A percentile compares a stretch with the other conserved stretches of the same genome.
phyloP scores from a whole-genome alignment of 2,113 vertebrate genomes.

The Cyphomyrus plagiostoma region DNA sequence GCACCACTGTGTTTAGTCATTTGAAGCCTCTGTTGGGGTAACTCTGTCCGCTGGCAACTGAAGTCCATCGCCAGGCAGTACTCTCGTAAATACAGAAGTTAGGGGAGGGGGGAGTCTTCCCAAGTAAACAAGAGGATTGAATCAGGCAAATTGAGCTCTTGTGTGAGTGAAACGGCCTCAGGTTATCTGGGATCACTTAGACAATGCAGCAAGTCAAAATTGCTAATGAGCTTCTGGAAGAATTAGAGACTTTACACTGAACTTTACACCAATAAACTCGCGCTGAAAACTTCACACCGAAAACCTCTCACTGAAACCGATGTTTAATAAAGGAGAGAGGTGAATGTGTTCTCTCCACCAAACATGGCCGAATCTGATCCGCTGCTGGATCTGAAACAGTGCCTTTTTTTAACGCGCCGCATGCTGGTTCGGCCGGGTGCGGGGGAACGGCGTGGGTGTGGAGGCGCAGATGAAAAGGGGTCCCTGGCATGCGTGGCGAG shows the following conservation, averaged over 20 bases:
- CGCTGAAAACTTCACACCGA: background rate
- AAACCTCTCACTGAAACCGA: background rate
- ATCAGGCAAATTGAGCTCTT: background rate
- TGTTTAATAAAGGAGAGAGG: slow-evolving; percentile 3
- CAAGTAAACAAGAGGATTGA: background rate
- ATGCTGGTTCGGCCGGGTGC: background rate
- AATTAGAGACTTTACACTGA: background rate
- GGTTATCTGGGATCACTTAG: background rate
- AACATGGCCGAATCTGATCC: background rate
- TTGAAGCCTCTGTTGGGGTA: background rate
- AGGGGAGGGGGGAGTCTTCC: background rate
- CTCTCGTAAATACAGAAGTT: background rate
- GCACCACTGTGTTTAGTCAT: background rate
- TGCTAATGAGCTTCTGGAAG: slow-evolving; percentile 4
- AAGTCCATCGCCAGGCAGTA: background rate
- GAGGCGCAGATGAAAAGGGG: slow-evolving; percentile 41
- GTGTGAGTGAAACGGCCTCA: background rate
- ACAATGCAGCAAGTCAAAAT: background rate
- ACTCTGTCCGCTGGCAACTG: background rate
- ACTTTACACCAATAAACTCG: background rate
- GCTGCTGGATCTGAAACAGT: background rate
- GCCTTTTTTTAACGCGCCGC: background rate
- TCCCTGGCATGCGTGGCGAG: slow-evolving; percentile 41
- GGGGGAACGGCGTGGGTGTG: background rate
- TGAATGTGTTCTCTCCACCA: background rate